Evolutionary conservation across 2,797 vertebrate species (phyloP), one percentile per base, ranked within the genome.

Genomic region (Anguilla anguilla): DNA sequence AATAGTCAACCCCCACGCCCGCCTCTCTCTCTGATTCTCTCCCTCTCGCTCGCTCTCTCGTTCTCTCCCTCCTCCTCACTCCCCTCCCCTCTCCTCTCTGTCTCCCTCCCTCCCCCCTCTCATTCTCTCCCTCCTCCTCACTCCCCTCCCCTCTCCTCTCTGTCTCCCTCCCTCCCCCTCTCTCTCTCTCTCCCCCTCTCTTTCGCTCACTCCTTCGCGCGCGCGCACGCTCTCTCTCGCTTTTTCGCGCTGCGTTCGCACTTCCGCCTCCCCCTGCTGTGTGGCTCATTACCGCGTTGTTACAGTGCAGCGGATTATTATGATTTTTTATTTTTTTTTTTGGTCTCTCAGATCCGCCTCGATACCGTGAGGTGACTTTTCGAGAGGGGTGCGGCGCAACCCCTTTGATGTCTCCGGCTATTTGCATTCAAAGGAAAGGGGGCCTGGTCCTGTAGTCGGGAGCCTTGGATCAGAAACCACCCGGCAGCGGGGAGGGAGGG

Each of bases 371-470:
- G 90, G 91, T 93, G 91, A 93, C 91, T 92, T 81, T 53, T 84
- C 85, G 83, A 85, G 85, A 90, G 64, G 28, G 31, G 49, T n/a
- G n/a, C 0, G 43, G 90, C 91, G 93, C 93, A 7, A 43, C 0
- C 49, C 89, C 91, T 94, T 93, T 94, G 91, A 94, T 93, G 91
- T 82, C 86, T 82, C 89, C 87, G 67, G 55, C 90, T 86, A 92
- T 95, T 94, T 92, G 89, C 90, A 95, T 95, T 94, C 92, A 88
- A 89, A 92, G 86, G 88, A 83, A 90, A 67, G 31, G 84, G 72
- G 10, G 10, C 43, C 83, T 72, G 0, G 86, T 83, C 86, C 88
- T 69, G 57, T 31, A 89, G 89, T 72, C 83, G 86, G 79, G 79
- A 85, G 43, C 43, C 89, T 90, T 13, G 72, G 91, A 93, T 95